These are phyloP conservation scores for Columba janthina DNA, from an alignment of 2,113 vertebrate species.

Conservation along the genomic window DNA sequence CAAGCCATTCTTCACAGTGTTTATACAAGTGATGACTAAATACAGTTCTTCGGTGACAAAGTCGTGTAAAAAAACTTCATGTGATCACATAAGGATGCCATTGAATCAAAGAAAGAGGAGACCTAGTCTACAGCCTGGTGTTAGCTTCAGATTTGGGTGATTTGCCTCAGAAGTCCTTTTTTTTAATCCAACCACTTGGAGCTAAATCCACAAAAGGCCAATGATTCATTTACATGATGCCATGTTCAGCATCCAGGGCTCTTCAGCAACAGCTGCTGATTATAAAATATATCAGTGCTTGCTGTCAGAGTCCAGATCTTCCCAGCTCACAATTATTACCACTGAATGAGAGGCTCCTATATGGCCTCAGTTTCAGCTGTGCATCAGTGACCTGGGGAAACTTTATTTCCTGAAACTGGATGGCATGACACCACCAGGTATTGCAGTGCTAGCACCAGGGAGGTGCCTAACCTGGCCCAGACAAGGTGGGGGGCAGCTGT, in stretches of 20 bases:
- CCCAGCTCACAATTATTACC: background rate
- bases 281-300: background rate
- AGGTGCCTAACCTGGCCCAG: background rate
- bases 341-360: accelerated
- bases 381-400: background rate
- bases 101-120: background rate
- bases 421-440: background rate
- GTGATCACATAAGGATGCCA: background rate
- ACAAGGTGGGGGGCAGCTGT: background rate
- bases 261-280: background rate
- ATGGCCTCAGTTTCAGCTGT: background rate
- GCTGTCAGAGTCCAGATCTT: background rate
- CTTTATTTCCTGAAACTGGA: background rate
- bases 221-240: background rate
- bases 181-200: background rate
- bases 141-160: background rate
- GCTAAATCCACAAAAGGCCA: background rate
- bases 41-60: background rate
- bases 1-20: background rate
- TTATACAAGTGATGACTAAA: background rate
- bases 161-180: background rate
- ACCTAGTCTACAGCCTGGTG: background rate
- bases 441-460: background rate
- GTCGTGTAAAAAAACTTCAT: background rate
- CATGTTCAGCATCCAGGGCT: background rate